Evolutionary conservation across 2,888 invertebrate species (phyloP), one percentile per base, ranked within the genome.

Genomic region (Folsomia candida): DNA sequence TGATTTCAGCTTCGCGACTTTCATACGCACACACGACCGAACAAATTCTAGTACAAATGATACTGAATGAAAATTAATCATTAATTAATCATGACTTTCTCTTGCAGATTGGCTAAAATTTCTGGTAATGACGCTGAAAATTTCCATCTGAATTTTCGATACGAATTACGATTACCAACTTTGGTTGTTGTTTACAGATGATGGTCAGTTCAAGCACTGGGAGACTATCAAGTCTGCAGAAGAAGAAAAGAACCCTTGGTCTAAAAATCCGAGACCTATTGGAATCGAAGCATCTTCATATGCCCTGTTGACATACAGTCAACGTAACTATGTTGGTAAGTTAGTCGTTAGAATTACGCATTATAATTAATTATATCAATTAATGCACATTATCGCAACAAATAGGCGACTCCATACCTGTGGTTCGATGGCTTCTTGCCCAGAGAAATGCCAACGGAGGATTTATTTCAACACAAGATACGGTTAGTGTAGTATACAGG

Each of bases 211-310:
- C 80, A 89, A 90, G 80, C 93, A 92, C 90, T 96, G 95, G 95
- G 88, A 89, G 58, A 90, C 90, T 72, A 88, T 86, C 1, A 83
- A 84, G 11, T 82, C 84, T 0, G 81, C 84, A 58, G 81, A 82
- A 14, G 88, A 88, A 70, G 85, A 85, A 60, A 86, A 87, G 67
- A 90, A 90, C 81, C 89, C 90, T 0, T 89, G 90, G 89, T 76
- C 81, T 11, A 83, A 85, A 51, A 83, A 88, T 73, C 89, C 92
- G 0, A 87, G 88, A 72, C 89, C 91, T 0, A 87, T 90, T 0
- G 89, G 91, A 78, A 88, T 97, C 2, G 93, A 93, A 83, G 92
- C 93, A 79, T 95, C 97, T 0, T 89, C 96, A 0, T 97, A 97
- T 83, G 91, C 90, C 0, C 84, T 97, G 69, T 85, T 94, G 68